Percentiles rank a stretch among this genome's conserved stretches.
Conservation (phyloP, 2,113 vertebrate genomes). For the Myiopsitta monachus region DNA sequence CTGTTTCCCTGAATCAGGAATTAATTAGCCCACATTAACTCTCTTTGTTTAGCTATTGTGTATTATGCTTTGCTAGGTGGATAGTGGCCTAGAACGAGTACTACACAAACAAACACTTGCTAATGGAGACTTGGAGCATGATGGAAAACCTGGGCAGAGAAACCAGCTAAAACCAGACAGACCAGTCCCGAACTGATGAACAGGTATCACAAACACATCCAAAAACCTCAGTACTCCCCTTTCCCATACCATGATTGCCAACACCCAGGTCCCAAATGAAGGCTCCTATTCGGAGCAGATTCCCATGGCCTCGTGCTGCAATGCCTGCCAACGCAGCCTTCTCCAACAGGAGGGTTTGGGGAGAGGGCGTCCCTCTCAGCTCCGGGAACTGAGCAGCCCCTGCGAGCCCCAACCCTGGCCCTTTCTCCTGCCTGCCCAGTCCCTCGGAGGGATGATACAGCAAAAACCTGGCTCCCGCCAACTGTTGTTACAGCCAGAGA, state of each 20-base stretch:
- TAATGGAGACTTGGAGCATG: not conserved
- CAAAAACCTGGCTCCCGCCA: conserved; percentile 20
- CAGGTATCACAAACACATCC: accelerated
- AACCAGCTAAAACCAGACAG: not conserved
- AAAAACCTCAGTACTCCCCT: not conserved
- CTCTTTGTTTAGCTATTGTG: conserved; percentile 4
- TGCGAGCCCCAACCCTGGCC: not conserved
- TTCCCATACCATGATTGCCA: not conserved
- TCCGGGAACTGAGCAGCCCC: not conserved
- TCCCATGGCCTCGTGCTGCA: accelerated
- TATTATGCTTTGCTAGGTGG: not conserved
- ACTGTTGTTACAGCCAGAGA: not conserved
- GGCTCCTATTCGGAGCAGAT: accelerated
- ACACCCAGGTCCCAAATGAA: not conserved
- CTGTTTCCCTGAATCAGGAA: conserved; percentile 30
- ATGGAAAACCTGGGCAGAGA: not conserved
- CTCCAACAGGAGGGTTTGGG: not conserved
- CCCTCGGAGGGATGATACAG: not conserved
- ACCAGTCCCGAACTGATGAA: not conserved
- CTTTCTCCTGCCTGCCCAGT: not conserved
- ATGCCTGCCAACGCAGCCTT: not conserved
- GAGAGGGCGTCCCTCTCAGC: not conserved
- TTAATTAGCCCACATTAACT: not conserved
- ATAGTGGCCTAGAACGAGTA: not conserved
- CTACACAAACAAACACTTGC: conserved; percentile 38